phyloP scores from a whole-genome alignment of 2,888 invertebrate species.

The Machimus atricapillus region DNA sequence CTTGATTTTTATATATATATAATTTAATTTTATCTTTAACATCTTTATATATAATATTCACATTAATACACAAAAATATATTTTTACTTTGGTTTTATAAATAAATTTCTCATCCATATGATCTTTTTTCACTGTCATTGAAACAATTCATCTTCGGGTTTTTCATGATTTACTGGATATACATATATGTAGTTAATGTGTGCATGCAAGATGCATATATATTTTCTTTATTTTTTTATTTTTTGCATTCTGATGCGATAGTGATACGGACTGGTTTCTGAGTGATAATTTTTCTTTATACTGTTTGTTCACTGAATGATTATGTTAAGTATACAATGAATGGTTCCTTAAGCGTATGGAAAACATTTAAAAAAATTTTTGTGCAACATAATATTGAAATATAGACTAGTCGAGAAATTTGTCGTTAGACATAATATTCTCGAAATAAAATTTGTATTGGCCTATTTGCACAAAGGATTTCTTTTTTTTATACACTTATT shows the following conservation, averaged over 20 bases:
- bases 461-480: background rate
- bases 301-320: conserved; percentile 4
- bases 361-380: background rate
- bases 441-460: background rate
- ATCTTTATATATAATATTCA: conserved; percentile 34
- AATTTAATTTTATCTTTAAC: conserved; percentile 30
- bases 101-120: conserved; percentile 22
- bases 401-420: background rate
- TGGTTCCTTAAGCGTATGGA: background rate
- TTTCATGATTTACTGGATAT: background rate
- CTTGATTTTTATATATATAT: background rate
- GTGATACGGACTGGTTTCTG: conserved; percentile 18
- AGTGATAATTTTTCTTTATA: conserved; percentile 9
- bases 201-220: background rate
- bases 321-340: conserved; percentile 24
- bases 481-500: background rate
- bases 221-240: background rate
- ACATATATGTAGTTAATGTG: background rate
- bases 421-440: background rate
- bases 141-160: background rate
- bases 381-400: background rate
- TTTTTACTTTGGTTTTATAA: conserved; percentile 34
- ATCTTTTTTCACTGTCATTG: background rate
- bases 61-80: conserved; percentile 42
- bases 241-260: conserved; percentile 13